phyloP scores from a whole-genome alignment of 2,797 vertebrate genomes.

The Enteromius unitaeniatus region DNA sequence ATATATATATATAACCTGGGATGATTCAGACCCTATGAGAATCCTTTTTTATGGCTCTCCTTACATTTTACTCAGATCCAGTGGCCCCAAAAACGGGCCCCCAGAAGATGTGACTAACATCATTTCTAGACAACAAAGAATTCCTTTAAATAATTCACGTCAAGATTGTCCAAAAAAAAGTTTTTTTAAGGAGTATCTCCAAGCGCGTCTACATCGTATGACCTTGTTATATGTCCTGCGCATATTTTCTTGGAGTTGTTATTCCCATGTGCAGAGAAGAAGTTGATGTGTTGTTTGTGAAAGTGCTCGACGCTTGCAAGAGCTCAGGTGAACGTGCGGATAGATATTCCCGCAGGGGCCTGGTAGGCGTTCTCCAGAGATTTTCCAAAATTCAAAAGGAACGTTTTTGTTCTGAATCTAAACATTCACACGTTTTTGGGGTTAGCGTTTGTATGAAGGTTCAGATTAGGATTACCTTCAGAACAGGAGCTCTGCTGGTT shows the following conservation, averaged over 20 bases:
- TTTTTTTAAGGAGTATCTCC: neutral
- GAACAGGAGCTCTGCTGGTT: constrained; percentile 12
- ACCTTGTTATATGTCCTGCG: neutral
- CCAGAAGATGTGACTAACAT: neutral
- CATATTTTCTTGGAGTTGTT: neutral
- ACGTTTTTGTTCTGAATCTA: neutral
- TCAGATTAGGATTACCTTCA: neutral
- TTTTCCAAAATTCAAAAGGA: constrained; percentile 6
- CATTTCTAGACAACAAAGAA: constrained; percentile 6
- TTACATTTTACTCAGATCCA: neutral
- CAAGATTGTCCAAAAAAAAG: neutral
- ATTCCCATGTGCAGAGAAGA: constrained; percentile 8
- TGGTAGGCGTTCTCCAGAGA: neutral
- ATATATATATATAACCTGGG: neutral
- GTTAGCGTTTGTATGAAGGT: neutral
- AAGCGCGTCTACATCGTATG: neutral
- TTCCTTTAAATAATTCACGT: neutral
- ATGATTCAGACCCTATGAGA: neutral
- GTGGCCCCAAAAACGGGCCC: neutral
- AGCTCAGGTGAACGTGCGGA: neutral
- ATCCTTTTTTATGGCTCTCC: neutral
- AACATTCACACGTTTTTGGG: neutral
- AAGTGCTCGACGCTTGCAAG: neutral
- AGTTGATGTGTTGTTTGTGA: constrained; percentile 27
- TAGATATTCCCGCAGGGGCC: neutral